Conservation (phyloP, 2,888 invertebrate species). For the Andrena haemorrhoa region DNA sequence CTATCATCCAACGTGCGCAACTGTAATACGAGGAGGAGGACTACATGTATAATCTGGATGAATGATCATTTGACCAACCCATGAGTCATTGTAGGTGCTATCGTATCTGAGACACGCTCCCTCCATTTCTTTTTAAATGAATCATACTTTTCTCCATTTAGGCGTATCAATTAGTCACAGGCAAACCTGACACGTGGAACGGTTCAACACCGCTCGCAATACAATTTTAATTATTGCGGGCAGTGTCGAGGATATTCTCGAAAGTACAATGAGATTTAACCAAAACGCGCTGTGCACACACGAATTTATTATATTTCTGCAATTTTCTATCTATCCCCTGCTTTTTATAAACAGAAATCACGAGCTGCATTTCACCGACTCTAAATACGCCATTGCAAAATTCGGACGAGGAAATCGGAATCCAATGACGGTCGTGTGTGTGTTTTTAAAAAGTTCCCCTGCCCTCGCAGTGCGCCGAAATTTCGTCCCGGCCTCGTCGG, state of each 20-base stretch:
- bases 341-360: background rate
- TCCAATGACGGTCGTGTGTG: constrained; percentile 12
- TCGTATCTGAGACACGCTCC: background rate
- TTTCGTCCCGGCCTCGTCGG: constrained; percentile 6
- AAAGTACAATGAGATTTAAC: no score
- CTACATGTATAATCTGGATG: background rate
- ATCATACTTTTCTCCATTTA: background rate
- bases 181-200: background rate
- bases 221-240: background rate
- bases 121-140: constrained; percentile 25
- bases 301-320: no score
- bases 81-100: constrained; percentile 15
- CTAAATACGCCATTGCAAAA: constrained; percentile 7
- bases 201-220: background rate
- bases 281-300: no score
- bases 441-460: constrained; percentile 44
- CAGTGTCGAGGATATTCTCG: no score
- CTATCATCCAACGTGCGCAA: no score
- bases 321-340: background rate
- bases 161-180: background rate
- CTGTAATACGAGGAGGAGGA: no score
- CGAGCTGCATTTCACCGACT: background rate
- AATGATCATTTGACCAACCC: background rate
- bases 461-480: constrained; percentile 14
- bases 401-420: background rate